Evolutionary conservation across 2,113 vertebrate genomes (phyloP), one percentile per base, ranked within the genome.

Genomic region (Menidia beryllina): DNA sequence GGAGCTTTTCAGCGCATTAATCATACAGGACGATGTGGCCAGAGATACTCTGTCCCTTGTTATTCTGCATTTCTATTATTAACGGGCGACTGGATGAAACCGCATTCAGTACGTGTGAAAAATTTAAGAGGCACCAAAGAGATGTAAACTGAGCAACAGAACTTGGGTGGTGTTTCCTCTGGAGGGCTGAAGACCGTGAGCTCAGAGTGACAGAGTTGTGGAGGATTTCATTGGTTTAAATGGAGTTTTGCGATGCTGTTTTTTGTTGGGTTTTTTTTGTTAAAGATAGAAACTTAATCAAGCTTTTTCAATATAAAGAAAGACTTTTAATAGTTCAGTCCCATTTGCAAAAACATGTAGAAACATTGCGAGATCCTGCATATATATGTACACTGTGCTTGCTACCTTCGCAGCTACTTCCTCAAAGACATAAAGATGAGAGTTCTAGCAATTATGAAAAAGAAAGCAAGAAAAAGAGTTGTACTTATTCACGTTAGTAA

Each of bases 301-400:
- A 41, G 1, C 15, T n/a, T 59, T n/a, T 69, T 88, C 20, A 69
- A 86, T 90, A 81, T 53, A 87, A 88, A 88, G 81, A 90, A 75
- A 83, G 60, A 64, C 88, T 19, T 81, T 93, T 93, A 92, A 93
- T 93, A 82, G 75, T 84, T 75, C 77, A 90, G 82, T 77, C 75
- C 75, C 80, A 74, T 90, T 89, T 88, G 77, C 76, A 93, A 92
- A 91, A 91, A 90, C 82, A 91, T 52, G 69, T 86, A 90, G 82
- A 91, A 93, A 91, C 90, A 88, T 69, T 83, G 86, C 82, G 88
- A 86, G 86, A 88, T 87, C 83, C 87, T 91, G 81, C 84, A 72
- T 47, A 61, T 61, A 34, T 34, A 5, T 5, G 66, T 77, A 90
- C 82, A 90, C 75, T 51, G 81, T 87, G 79, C 81, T 87, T 53